Evolutionary conservation across 2,113 vertebrate species (phyloP).

Genomic region (Blennius ocellaris): DNA sequence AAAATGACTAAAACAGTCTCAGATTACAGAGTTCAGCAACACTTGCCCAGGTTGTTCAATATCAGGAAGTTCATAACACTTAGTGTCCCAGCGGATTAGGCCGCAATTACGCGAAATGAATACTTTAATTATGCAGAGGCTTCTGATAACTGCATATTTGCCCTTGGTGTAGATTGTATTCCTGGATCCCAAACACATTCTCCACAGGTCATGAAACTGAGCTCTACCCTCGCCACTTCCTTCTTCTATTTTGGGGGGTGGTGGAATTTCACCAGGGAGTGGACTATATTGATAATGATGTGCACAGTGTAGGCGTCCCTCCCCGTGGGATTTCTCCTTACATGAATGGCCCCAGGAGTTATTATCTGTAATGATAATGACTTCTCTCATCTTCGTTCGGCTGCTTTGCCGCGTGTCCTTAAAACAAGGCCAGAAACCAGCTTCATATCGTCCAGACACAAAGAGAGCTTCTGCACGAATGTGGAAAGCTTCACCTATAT

Average conservation of each 20-base stretch:
- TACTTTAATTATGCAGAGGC: constrained; percentile 81
- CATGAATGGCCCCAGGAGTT: constrained; percentile 67
- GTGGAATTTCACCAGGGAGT: constrained; percentile 68
- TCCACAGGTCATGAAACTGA: constrained; percentile 80
- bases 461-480: no score
- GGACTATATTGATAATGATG: constrained; percentile 78
- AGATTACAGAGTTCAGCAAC: constrained; percentile 62
- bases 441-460: not conserved
- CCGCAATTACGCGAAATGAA: constrained; percentile 84
- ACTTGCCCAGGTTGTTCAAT: constrained; percentile 72
- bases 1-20: constrained; percentile 45
- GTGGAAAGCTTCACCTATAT: not conserved
- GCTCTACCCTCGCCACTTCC: constrained; percentile 72
- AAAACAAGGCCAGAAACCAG: constrained; percentile 44
- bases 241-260: constrained; percentile 71
- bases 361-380: constrained; percentile 73
- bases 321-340: constrained; percentile 71
- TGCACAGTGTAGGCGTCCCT: constrained; percentile 55
- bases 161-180: constrained; percentile 80
- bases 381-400: constrained; percentile 40
- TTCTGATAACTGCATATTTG: constrained; percentile 81
- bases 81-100: constrained; percentile 75
- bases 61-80: constrained; percentile 81
- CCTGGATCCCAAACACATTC: constrained; percentile 74
- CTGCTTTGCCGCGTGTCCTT: constrained; percentile 33